Evolutionary conservation across 2,797 vertebrate species (phyloP).

Genomic region (Melanotaenia boesemani): DNA sequence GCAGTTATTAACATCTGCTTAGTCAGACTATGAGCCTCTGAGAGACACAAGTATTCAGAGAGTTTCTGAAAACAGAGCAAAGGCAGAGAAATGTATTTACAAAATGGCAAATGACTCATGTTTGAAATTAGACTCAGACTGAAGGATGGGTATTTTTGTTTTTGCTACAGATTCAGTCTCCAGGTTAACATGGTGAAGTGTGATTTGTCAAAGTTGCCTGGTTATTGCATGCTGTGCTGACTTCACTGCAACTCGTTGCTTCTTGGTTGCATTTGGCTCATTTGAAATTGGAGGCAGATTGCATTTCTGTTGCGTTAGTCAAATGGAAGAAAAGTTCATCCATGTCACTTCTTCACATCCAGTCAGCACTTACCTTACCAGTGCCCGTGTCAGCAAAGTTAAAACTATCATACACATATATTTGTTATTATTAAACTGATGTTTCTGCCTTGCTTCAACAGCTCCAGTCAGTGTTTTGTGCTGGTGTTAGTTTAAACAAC

Average conservation of each 20-base stretch:
- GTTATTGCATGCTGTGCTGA: neutral
- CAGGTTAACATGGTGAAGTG: neutral
- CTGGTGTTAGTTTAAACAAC: neutral
- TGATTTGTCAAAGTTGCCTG: neutral
- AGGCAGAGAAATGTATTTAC: conserved; percentile 3
- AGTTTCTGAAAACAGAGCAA: neutral
- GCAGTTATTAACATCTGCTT: conserved; percentile 16
- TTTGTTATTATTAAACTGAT: neutral
- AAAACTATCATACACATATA: neutral
- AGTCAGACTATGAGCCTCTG: conserved; percentile 11
- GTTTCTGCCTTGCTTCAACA: neutral
- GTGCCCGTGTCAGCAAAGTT: neutral
- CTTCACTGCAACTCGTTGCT: neutral
- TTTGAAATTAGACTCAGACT: neutral
- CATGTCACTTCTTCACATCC: neutral
- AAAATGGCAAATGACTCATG: neutral
- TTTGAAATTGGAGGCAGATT: neutral
- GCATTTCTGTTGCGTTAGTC: neutral
- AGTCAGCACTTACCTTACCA: neutral
- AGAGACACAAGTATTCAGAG: conserved; percentile 5
- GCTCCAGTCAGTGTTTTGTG: neutral
- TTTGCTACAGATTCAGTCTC: neutral
- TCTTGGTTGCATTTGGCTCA: neutral
- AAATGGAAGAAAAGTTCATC: neutral
- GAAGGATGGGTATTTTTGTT: neutral